Percentiles rank a stretch among this genome's conserved stretches.
These are phyloP conservation scores for Emesis furor DNA, from an alignment of 2,888 invertebrate species.

Conservation along the genomic window DNA sequence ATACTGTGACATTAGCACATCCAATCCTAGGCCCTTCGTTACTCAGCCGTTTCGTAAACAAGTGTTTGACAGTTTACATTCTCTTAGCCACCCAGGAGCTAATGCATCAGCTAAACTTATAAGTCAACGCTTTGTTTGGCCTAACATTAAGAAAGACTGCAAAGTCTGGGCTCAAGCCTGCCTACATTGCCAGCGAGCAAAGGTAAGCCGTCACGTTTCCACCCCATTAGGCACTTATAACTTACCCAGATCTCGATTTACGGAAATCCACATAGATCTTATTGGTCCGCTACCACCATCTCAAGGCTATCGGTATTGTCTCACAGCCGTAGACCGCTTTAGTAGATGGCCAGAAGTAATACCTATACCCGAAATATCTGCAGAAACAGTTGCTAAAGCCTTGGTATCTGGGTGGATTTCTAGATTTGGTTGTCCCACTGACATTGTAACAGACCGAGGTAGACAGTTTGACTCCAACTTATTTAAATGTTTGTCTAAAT, in stretches of 20 bases:
- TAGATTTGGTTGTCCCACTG: neutral
- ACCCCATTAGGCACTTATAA: neutral
- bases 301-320: conserved; percentile 41
- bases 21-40: neutral
- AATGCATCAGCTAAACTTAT: neutral
- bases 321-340: conserved; percentile 76
- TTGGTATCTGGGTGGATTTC: neutral
- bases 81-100: neutral
- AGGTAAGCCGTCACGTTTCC: conserved; percentile 2
- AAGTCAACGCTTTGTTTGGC: neutral
- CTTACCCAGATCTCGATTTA: neutral
- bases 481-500: neutral
- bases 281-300: neutral
- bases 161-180: neutral
- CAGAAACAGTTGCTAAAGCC: neutral
- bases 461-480: neutral
- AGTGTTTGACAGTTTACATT: neutral
- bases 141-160: conserved; percentile 4
- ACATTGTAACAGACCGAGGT: too few relatives aligned
- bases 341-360: neutral
- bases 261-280: neutral
- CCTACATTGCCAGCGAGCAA: neutral
- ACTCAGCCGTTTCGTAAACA: neutral
- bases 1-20: conserved; percentile 67
- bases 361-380: neutral